A percentile compares a stretch with the other conserved stretches of the same genome.
Evolutionary conservation across 2,888 invertebrate genomes (phyloP).

Genomic region (Meandrusa payeni): DNA sequence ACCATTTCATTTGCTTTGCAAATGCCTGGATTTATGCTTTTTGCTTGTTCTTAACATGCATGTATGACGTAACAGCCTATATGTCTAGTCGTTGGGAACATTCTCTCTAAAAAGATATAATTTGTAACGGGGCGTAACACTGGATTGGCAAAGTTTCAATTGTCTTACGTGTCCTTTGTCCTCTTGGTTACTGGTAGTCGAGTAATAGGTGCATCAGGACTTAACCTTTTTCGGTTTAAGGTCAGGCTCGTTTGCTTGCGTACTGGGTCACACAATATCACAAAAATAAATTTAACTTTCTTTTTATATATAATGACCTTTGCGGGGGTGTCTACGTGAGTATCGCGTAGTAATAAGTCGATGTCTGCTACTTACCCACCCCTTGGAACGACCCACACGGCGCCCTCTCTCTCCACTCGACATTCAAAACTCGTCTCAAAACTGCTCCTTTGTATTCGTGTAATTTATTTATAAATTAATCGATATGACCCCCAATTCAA

Average conservation of each 20-base stretch:
- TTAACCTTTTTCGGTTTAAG: too few species aligned
- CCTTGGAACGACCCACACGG: constrained; percentile 38
- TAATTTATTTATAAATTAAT: constrained; percentile 36
- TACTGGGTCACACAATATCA: too few species aligned
- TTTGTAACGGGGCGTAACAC: too few species aligned
- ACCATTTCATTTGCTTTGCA: constrained; percentile 2
- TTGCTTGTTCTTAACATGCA: not conserved
- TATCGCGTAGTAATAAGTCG: constrained; percentile 60
- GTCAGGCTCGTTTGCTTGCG: too few species aligned
- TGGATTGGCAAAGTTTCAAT: too few species aligned
- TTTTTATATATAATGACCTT: constrained; percentile 36
- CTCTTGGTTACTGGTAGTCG: too few species aligned
- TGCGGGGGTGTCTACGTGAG: constrained; percentile 48
- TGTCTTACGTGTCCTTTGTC: too few species aligned
- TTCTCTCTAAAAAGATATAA: too few species aligned
- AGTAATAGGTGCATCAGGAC: too few species aligned
- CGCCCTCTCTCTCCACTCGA: constrained; percentile 46
- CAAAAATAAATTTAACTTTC: constrained; percentile 2
- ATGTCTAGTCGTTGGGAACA: too few species aligned
- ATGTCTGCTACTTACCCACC: constrained; percentile 47
- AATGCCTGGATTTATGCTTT: not conserved
- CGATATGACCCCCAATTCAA: constrained; percentile 36
- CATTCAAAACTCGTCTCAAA: constrained; percentile 45
- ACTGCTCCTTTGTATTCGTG: constrained; percentile 39
- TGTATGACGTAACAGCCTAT: too few species aligned